phyloP scores from a whole-genome alignment of 1,140 invertebrate genomes.

The Steinernema feltiae region DNA sequence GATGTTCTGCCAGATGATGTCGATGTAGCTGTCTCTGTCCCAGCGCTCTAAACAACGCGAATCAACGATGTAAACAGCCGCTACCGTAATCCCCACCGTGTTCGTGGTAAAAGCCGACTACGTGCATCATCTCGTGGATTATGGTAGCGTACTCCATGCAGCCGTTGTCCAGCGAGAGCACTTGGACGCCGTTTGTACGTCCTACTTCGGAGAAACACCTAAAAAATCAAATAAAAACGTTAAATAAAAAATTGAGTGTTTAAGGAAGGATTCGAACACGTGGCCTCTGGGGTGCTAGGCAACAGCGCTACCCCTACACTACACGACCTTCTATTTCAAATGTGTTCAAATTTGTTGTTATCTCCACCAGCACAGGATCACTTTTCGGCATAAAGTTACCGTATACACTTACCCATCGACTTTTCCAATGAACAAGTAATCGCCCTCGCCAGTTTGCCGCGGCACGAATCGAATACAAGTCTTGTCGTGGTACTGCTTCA shows the following conservation, averaged over 20 bases:
- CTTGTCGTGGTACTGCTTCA: constrained; percentile 57
- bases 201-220: constrained; percentile 57
- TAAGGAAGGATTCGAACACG: too few species aligned
- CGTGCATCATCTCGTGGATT: constrained; percentile 57
- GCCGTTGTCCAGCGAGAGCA: constrained; percentile 56
- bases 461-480: constrained; percentile 57
- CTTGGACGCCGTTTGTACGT: constrained; percentile 54
- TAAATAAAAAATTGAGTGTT: too few species aligned
- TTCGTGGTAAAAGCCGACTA: constrained; percentile 56
- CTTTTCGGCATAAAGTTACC: neutral
- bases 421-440: constrained; percentile 58
- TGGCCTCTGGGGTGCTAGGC: too few species aligned
- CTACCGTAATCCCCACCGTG: constrained; percentile 42
- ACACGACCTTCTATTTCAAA: too few species aligned
- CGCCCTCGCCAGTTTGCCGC: constrained; percentile 43
- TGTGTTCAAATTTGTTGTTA: too few species aligned
- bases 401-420: constrained; percentile 54
- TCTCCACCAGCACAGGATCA: too few species aligned
- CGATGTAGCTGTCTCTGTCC: constrained; percentile 56
- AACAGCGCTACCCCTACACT: too few species aligned
- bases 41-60: constrained; percentile 47
- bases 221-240: constrained; percentile 16
- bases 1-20: constrained; percentile 58
- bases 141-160: constrained; percentile 58
- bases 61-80: neutral